Percentiles rank a stretch among this genome's conserved stretches.
Evolutionary conservation across 1,140 invertebrate species (phyloP).

Genomic region (Heliconius hermathena): DNA sequence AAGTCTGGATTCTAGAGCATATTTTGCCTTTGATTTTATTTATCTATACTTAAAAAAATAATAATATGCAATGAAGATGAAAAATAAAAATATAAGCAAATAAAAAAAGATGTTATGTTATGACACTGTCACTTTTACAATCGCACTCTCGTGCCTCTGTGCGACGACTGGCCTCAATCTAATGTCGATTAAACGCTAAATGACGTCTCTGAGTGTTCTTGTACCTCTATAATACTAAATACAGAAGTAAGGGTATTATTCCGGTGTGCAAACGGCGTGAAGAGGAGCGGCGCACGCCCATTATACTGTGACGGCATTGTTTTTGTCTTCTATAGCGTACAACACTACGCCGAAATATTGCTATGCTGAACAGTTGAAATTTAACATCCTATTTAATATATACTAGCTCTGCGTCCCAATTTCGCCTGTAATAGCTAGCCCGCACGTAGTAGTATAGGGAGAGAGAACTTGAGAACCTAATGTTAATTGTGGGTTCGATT

Average conservation of each 20-base stretch:
- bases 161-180: background rate
- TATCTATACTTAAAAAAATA: too few species aligned
- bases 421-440: too few species aligned
- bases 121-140: background rate
- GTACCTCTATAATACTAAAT: background rate
- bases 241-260: constrained; percentile 29
- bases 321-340: constrained; percentile 15
- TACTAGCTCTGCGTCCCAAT: too few species aligned
- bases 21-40: too few species aligned
- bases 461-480: too few species aligned
- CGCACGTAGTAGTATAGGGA: too few species aligned
- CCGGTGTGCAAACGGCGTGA: constrained; percentile 39
- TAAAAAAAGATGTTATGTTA: too few species aligned
- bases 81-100: too few species aligned
- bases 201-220: background rate
- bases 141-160: background rate
- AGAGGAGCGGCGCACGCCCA: constrained; percentile 35
- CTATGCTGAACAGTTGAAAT: background rate
- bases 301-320: constrained; percentile 25
- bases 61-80: too few species aligned
- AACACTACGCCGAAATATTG: constrained; percentile 10
- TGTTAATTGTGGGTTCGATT: too few species aligned
- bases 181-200: background rate
- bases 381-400: background rate
- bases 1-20: too few species aligned